A percentile compares a stretch with the other conserved stretches of the same genome.
Conservation (phyloP, 2,113 vertebrate genomes). For the human (Homo sapiens) region GRCh38 chr2:165909001-165909500, state of each 20-base stretch:
- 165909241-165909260: background rate
- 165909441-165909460: background rate
- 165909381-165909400: background rate
- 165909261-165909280: background rate
- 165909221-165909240: background rate
- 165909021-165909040: background rate
- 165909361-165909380: background rate
- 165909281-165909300: background rate
- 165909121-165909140: background rate
- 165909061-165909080: background rate
- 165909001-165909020: background rate
- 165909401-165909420: background rate
- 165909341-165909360: background rate
- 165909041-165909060: background rate
- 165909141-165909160: background rate
- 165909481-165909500: background rate
- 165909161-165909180: background rate
- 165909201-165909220: background rate
- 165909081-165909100: background rate
- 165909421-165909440: background rate
- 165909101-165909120: background rate
- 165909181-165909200: background rate
- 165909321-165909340: background rate
- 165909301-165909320: background rate
- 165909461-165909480: background rate